Evolutionary conservation across 2,797 vertebrate species (phyloP).

Genomic region (Agapornis canus): DNA sequence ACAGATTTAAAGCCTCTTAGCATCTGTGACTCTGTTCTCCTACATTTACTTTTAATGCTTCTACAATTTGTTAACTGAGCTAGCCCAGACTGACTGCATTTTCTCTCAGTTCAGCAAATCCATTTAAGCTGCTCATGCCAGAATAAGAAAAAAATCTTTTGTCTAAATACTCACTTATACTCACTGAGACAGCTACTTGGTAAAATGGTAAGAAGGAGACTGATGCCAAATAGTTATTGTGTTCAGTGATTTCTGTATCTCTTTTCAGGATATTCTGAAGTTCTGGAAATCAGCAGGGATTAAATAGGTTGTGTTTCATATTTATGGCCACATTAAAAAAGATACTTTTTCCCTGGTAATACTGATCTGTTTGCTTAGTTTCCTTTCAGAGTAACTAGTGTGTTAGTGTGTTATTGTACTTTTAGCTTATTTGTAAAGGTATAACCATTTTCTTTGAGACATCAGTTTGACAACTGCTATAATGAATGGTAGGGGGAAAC

Average conservation of each 20-base stretch:
- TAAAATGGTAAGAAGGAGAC: background rate
- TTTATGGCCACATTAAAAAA: background rate
- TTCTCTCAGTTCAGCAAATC: background rate
- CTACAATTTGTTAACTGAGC: background rate
- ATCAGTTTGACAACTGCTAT: background rate
- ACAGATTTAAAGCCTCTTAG: slow-evolving; percentile 15
- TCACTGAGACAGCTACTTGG: background rate
- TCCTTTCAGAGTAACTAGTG: background rate
- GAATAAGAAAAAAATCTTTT: background rate
- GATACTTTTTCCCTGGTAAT: background rate
- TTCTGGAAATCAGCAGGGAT: background rate
- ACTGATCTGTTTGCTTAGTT: background rate
- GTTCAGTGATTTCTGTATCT: background rate
- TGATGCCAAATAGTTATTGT: background rate
- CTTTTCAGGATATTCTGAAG: background rate
- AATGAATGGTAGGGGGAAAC: background rate
- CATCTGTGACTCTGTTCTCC: background rate
- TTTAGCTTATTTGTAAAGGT: background rate
- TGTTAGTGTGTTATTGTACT: background rate
- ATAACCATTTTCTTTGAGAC: background rate
- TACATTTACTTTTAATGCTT: slow-evolving; percentile 15
- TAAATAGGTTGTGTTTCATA: background rate
- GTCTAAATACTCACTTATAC: background rate
- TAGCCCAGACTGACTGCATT: background rate
- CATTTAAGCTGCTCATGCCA: background rate